Base-by-base conservation (phyloP, 2,797 vertebrate species). In the Babyrousa celebensis region DNA sequence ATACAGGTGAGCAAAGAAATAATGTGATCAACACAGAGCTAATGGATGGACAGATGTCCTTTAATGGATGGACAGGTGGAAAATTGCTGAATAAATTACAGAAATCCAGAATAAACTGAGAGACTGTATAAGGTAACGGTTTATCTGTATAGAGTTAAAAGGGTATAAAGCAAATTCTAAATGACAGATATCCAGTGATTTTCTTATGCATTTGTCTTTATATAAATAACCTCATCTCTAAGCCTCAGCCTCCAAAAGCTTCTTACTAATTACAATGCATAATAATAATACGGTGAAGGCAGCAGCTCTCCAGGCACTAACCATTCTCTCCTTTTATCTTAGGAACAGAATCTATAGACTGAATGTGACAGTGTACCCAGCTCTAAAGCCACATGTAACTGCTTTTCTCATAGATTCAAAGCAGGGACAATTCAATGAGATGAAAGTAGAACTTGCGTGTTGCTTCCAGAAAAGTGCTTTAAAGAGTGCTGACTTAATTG, bases 121-220 rank as follows among this genome's bases (percentile, higher is more conserved):
- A 75, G 54, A 15, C 10, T 80, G 12, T 43, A 83, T 74, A 67
- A 65, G 48, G 63, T n/a, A 52, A 32, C 27, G 60, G 9, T 1
- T 84, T 65, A 60, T 32, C 54, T 85, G 3, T 3, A 32, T 1
- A 52, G 29, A 82, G n/a, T 72, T 29, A 5, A 88, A 88, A 91
- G 12, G 6, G 3, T 29, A 8, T n/a, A 23, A 71, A 14, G 17
- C 14, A 56, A 88, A 54, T 91, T 85, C 40, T 63, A 72, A 79
- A 54, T 56, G 54, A 74, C 18, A 92, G 29, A 58, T 4, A 63
- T 80, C 8, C 1, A 17, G 60, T 36, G 10, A 40, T 68, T 88
- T 75, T 75, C 80, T 86, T 77, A 79, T 70, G 36, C 80, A 84
- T 68, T 77, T 75, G 29, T 52, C 27, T 77, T 85, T 77, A 40